Base-by-base conservation (phyloP, 2,888 invertebrate genomes). In the Sabellastarte sp. region DNA sequence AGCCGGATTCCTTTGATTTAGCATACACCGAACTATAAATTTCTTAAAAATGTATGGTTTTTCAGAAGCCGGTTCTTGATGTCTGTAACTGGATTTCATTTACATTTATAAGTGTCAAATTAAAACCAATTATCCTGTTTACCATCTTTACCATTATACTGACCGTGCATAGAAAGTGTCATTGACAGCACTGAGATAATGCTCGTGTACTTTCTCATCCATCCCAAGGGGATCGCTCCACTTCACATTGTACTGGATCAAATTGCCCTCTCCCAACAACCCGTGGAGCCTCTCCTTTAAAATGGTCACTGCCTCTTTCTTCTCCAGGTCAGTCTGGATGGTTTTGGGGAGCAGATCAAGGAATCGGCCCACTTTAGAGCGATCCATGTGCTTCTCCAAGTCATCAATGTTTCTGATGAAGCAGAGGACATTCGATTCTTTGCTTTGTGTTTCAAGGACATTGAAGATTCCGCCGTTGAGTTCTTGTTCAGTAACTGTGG, bases 211-310 rank as follows among this genome's bases (percentile, higher is more conserved):
- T 10, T 70, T 63, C 30, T 65, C 63, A 56, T 70, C 71, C 3
- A 77, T 75, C 20, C 78, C 77, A 2, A 64, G 67, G 20, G 70
- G 62, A 2, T 71, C 69, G 59, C 67, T 69, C 77, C 76, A 78
- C 50, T 63, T 63, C 1, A 77, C 73, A 10, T 56, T 33, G 15
- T 60, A 41, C 31, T 50, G 51, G 51, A 33, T 60, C 61, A 68
- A 26, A 55, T 63, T 60, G 29, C 53, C 60, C 56, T 64, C 3
- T 65, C 67, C 28, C 68, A 63, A 32, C 61, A 67, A 29, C 63
- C 30, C 3, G 66, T 5, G 24, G 15, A 63, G 64, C 20, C 67
- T 64, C 57, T 72, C 74, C 29, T 72, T 65, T 3, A 79, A 66
- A 4, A 61, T 53, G 4, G 64, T 57, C 32, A 78, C 67, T 3